phyloP scores from a whole-genome alignment of 2,888 invertebrate genomes.

The Plebejus argus region DNA sequence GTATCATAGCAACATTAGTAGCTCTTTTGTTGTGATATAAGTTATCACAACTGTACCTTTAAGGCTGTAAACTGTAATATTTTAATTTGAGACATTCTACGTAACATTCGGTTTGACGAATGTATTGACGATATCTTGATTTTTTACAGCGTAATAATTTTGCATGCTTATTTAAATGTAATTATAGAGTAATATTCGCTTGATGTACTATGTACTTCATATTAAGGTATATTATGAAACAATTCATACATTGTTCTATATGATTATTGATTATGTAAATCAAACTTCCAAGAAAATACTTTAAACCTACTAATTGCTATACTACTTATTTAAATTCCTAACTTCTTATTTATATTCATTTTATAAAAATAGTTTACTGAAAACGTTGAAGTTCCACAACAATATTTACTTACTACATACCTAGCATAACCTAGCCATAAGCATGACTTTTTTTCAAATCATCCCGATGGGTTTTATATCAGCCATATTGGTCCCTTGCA shows the following conservation, averaged over 20 bases:
- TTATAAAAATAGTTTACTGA: too few relatives aligned
- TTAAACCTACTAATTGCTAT: too few relatives aligned
- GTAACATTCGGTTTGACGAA: not conserved
- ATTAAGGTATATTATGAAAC: not conserved
- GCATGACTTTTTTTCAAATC: not conserved
- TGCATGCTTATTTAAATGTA: constrained; percentile 24
- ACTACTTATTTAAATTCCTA: too few relatives aligned
- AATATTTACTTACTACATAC: too few relatives aligned
- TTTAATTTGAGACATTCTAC: not conserved
- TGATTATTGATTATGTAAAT: too few relatives aligned
- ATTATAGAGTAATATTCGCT: constrained; percentile 10
- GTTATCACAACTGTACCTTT: too few relatives aligned
- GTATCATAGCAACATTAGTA: too few relatives aligned
- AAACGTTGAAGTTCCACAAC: too few relatives aligned
- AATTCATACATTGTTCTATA: too few relatives aligned
- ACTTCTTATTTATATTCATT: too few relatives aligned
- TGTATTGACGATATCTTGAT: constrained; percentile 15
- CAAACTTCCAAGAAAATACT: too few relatives aligned
- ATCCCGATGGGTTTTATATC: not conserved
- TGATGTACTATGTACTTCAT: not conserved
- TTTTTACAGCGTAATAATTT: constrained; percentile 21
- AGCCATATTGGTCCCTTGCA: not conserved
- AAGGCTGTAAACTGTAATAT: not conserved
- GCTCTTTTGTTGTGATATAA: too few relatives aligned
- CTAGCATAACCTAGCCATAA: not conserved